A percentile compares a stretch with the other conserved stretches of the same genome.
Evolutionary conservation across 1,140 invertebrate genomes (phyloP).

Genomic region (Anastrepha ludens): DNA sequence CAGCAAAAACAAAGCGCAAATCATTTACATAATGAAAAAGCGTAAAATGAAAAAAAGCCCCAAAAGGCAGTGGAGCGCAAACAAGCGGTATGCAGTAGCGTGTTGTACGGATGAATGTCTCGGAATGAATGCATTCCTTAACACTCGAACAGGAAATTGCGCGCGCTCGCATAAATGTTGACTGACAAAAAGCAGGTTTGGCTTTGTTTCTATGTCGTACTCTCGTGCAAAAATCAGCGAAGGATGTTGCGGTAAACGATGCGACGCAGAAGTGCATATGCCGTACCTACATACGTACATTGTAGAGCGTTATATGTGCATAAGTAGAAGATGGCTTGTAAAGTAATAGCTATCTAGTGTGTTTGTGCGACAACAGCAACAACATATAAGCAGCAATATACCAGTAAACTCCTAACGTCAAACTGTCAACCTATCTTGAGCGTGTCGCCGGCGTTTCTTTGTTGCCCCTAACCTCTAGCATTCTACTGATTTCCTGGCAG

Average conservation of each 20-base stretch:
- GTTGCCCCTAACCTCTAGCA: slow-evolving; percentile 16
- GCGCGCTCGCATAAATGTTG: slow-evolving; percentile 43
- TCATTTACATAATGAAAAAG: slow-evolving; percentile 51
- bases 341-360: slow-evolving; percentile 13
- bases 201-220: background rate
- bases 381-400: background rate
- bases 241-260: slow-evolving; percentile 25
- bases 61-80: slow-evolving; percentile 16
- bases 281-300: background rate
- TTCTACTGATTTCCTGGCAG: slow-evolving; percentile 63
- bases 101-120: background rate
- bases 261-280: background rate
- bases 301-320: background rate
- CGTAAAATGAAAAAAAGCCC: slow-evolving; percentile 30
- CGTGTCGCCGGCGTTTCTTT: background rate
- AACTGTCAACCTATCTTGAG: slow-evolving; percentile 39
- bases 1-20: slow-evolving; percentile 28
- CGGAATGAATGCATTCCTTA: slow-evolving; percentile 36
- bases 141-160: slow-evolving; percentile 46
- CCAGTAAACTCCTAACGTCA: slow-evolving; percentile 15
- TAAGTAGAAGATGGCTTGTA: slow-evolving; percentile 36
- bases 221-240: slow-evolving; percentile 32
- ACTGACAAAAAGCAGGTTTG: slow-evolving; percentile 7
- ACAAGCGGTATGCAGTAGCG: background rate
- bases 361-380: background rate